Percentiles rank a stretch among this genome's conserved stretches.
These are phyloP conservation scores for Lobophora halterata DNA, from an alignment of 2,888 invertebrate species.

Conservation along the genomic window DNA sequence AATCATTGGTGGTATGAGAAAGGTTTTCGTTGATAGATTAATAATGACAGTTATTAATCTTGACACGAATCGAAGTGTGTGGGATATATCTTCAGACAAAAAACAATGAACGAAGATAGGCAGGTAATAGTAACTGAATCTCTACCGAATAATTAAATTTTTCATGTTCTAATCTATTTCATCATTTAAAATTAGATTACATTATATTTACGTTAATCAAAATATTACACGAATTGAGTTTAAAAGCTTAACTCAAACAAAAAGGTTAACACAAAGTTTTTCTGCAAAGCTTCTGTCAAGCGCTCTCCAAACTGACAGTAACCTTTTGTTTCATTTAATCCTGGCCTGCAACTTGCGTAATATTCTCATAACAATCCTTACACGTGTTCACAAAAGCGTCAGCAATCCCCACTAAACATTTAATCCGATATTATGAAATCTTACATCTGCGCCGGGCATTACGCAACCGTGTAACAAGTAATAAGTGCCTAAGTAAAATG, in stretches of 20 bases:
- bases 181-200: too few relatives aligned
- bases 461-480: conserved; percentile 32
- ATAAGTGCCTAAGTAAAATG: conserved; percentile 17
- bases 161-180: too few relatives aligned
- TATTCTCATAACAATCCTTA: conserved; percentile 33
- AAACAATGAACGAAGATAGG: too few relatives aligned
- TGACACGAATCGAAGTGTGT: neutral
- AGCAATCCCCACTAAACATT: conserved; percentile 31
- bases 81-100: too few relatives aligned
- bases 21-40: conserved; percentile 21
- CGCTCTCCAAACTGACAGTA: conserved; percentile 7
- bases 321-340: conserved; percentile 11
- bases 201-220: too few relatives aligned
- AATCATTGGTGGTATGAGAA: conserved; percentile 25
- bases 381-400: conserved; percentile 42
- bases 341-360: conserved; percentile 14
- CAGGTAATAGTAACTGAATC: too few relatives aligned
- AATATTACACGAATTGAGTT: too few relatives aligned
- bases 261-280: too few relatives aligned
- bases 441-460: conserved; percentile 52
- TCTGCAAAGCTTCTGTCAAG: neutral
- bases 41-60: conserved; percentile 19
- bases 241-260: too few relatives aligned
- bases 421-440: conserved; percentile 58
- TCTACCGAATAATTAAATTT: too few relatives aligned